These are phyloP conservation scores for Amblyornis subalaris DNA, from an alignment of 2,113 vertebrate species.

Conservation along the genomic window DNA sequence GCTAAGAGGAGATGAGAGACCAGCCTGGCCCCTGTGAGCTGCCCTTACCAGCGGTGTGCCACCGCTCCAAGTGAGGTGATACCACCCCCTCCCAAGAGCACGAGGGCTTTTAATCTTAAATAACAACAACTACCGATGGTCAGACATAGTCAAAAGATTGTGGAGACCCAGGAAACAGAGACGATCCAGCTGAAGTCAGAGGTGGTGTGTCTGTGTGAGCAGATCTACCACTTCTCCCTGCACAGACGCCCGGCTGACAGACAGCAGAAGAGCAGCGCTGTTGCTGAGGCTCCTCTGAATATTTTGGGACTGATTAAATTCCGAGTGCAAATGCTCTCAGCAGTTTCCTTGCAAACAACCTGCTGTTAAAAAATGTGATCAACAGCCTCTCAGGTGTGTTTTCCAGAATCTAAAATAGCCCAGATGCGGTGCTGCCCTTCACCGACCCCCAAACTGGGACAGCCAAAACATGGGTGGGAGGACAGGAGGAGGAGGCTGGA, in stretches of 20 bases:
- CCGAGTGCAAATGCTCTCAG: constrained; percentile 1
- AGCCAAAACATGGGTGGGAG: not conserved
- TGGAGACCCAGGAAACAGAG: not conserved
- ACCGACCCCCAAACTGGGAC: not conserved
- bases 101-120: not conserved
- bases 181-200: not conserved
- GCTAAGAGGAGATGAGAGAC: not conserved
- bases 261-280: not conserved
- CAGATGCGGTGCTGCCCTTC: not conserved
- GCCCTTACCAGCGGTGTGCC: not conserved
- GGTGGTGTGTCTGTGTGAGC: not conserved
- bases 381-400: constrained; percentile 38
- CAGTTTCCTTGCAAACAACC: constrained; percentile 37
- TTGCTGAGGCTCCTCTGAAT: constrained; percentile 36
- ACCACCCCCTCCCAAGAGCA: not conserved
- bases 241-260: not conserved
- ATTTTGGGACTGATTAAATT: constrained; percentile 49
- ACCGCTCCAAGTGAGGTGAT: not conserved
- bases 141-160: not conserved
- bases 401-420: constrained; percentile 15
- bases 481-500: not conserved
- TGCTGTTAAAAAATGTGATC: constrained; percentile 42
- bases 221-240: not conserved
- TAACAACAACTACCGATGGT: not conserved
- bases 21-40: not conserved